Conservation (phyloP, 2,113 vertebrate species). For the Heloderma charlesbogerti region DNA sequence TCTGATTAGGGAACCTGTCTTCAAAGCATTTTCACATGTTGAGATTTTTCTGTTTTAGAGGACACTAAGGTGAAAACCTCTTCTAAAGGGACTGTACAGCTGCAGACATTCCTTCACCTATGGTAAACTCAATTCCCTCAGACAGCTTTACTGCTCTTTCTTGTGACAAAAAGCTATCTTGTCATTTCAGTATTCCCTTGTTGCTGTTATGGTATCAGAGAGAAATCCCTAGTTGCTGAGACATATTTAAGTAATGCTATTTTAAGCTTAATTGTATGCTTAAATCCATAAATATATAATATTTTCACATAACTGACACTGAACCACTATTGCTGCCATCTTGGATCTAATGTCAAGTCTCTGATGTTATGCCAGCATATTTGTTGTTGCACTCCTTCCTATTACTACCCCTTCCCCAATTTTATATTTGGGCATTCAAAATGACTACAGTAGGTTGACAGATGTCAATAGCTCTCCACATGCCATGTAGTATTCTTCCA, state of each 20-base stretch:
- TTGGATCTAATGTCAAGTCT: not conserved
- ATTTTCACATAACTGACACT: not conserved
- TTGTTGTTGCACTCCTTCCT: not conserved
- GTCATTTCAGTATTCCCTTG: not conserved
- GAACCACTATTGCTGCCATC: not conserved
- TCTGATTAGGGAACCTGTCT: conserved; percentile 66
- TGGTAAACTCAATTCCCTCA: conserved; percentile 10
- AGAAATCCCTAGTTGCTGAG: not conserved
- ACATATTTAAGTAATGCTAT: not conserved
- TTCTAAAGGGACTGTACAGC: conserved; percentile 22
- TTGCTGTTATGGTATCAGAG: not conserved
- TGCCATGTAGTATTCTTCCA: not conserved
- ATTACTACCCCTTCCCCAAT: not conserved
- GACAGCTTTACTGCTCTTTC: not conserved
- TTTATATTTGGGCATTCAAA: not conserved
- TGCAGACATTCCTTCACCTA: conserved; percentile 19
- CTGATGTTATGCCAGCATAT: not conserved
- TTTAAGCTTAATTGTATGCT: not conserved
- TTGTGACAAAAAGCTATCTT: not conserved
- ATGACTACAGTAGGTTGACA: not conserved
- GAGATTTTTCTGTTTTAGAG: conserved; percentile 40
- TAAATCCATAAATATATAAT: not conserved
- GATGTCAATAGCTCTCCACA: not conserved
- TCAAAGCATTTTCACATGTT: conserved; percentile 57
- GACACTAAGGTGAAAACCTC: conserved; percentile 33